A percentile compares a stretch with the other conserved stretches of the same genome.
phyloP scores from a whole-genome alignment of 1,140 invertebrate species.

The Lepidurus arcticus region DNA sequence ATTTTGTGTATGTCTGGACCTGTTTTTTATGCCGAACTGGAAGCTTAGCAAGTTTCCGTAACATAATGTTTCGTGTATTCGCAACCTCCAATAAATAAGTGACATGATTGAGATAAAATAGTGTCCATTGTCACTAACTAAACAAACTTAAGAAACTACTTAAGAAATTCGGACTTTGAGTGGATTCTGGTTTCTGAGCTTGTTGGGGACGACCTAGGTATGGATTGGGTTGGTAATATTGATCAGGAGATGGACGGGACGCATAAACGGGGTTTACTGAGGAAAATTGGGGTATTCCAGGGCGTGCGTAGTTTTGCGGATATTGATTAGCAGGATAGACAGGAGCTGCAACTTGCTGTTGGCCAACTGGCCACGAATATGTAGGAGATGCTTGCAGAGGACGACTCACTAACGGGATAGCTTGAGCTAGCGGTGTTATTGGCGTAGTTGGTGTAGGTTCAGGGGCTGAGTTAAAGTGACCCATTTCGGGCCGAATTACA shows the following conservation, averaged over 20 bases:
- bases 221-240: neutral
- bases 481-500: neutral
- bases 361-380: neutral
- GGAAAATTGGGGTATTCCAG: neutral
- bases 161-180: neutral
- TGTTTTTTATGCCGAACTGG: constrained; percentile 13
- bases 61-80: constrained; percentile 12
- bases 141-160: neutral
- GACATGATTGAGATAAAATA: constrained; percentile 23
- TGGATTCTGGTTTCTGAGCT: neutral
- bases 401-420: neutral
- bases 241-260: neutral
- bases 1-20: constrained; percentile 15
- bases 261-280: neutral
- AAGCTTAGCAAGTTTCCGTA: neutral
- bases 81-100: constrained; percentile 27
- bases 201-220: neutral
- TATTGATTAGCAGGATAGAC: neutral
- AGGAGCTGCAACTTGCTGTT: no score
- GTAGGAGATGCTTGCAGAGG: neutral
- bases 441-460: neutral
- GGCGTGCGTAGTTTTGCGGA: neutral
- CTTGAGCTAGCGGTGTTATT: constrained; percentile 23
- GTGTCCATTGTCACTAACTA: neutral
- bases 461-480: neutral